Conservation (phyloP, 1,140 invertebrate genomes). For the Sinella curviseta region DNA sequence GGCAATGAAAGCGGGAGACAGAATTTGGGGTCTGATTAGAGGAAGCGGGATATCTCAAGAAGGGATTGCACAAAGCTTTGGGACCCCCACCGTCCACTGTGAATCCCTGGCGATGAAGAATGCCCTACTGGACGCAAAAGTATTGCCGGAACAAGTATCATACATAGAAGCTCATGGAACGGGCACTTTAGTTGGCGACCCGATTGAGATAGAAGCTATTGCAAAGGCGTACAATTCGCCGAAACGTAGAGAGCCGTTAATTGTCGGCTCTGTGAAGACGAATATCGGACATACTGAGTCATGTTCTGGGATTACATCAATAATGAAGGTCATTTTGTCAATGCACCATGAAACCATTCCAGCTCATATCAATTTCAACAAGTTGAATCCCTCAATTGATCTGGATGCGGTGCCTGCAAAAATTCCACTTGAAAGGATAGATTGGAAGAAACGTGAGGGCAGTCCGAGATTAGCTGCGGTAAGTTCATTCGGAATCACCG, state of each 20-base stretch:
- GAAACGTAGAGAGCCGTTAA: background rate
- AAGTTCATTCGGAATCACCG: conserved; percentile 40
- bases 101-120: background rate
- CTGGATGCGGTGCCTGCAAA: background rate
- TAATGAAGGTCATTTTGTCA: conserved; percentile 13
- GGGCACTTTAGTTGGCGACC: conserved; percentile 9
- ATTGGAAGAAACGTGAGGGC: background rate
- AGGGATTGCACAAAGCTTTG: background rate
- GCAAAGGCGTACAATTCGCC: background rate
- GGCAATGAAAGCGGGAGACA: background rate
- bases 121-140: background rate
- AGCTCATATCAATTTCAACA: background rate
- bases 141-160: background rate
- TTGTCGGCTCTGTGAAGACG: conserved; percentile 7
- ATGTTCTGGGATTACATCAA: conserved; percentile 14
- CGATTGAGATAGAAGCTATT: conserved; percentile 1
- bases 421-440: background rate
- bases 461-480: background rate
- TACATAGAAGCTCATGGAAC: conserved; percentile 14
- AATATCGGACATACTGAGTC: conserved; percentile 20
- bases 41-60: background rate
- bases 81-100: background rate
- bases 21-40: background rate
- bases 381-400: background rate
- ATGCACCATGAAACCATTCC: conserved; percentile 11